Percentiles rank a stretch among this genome's conserved stretches.
Evolutionary conservation across 2,113 vertebrate species (phyloP).

Genomic region (Scomber scombrus): DNA sequence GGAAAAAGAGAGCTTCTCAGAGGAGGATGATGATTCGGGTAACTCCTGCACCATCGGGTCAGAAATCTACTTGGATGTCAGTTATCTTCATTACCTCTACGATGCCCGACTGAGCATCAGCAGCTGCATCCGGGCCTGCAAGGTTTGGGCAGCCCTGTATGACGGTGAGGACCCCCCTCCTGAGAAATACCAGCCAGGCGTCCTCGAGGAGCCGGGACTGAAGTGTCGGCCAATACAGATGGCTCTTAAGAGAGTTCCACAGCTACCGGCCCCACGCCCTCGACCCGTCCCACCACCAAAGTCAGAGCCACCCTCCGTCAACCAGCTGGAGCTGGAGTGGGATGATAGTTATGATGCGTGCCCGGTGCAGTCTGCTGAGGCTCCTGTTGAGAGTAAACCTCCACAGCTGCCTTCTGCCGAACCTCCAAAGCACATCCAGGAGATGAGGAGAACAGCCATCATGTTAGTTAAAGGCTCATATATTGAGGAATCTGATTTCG

Average conservation of each 20-base stretch:
- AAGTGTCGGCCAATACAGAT: constrained; percentile 50
- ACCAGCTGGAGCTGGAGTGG: constrained; percentile 94
- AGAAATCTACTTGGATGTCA: constrained; percentile 91
- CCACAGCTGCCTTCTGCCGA: constrained; percentile 64
- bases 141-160: constrained; percentile 93
- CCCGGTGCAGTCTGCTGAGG: constrained; percentile 81
- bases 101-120: constrained; percentile 91
- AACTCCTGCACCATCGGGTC: constrained; percentile 91
- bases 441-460: constrained; percentile 93
- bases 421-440: constrained; percentile 93
- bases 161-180: constrained; percentile 92
- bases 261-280: constrained; percentile 30
- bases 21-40: constrained; percentile 57
- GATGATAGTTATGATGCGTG: constrained; percentile 95
- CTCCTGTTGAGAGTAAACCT: constrained; percentile 25
- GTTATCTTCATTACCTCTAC: constrained; percentile 95
- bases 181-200: constrained; percentile 85
- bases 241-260: constrained; percentile 49
- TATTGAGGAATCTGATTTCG: constrained; percentile 95
- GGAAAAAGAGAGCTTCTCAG: constrained; percentile 38
- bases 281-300: constrained; percentile 13
- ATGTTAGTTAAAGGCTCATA: constrained; percentile 94
- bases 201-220: constrained; percentile 81
- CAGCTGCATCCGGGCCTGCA: constrained; percentile 89
- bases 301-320: constrained; percentile 60